Evolutionary conservation across 2,113 vertebrate species (phyloP).

Genomic region (Stigmatopora argus): DNA sequence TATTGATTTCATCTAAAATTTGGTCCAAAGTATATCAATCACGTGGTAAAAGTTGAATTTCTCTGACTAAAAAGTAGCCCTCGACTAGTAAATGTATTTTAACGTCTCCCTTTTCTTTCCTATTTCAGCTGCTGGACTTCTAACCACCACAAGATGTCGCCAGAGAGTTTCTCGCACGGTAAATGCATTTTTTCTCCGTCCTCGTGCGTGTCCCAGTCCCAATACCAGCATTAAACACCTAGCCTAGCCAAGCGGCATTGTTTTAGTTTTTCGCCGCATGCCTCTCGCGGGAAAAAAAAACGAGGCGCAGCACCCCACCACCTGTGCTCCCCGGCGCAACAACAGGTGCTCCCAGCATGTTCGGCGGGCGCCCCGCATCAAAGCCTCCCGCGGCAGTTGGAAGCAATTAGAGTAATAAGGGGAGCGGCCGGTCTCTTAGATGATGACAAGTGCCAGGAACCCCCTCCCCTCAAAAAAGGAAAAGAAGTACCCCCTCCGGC

Average conservation of each 20-base stretch:
- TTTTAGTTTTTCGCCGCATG: slow-evolving; percentile 19
- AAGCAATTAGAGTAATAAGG: slow-evolving; percentile 77
- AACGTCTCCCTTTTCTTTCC: slow-evolving; percentile 11
- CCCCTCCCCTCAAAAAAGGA: slow-evolving; percentile 24
- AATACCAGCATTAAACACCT: slow-evolving; percentile 2
- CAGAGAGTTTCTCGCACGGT: slow-evolving; percentile 22
- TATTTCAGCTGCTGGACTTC: slow-evolving; percentile 65
- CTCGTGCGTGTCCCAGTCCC: background rate
- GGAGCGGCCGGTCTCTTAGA: slow-evolving; percentile 69
- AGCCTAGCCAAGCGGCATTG: background rate
- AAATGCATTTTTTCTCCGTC: background rate
- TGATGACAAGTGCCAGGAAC: slow-evolving; percentile 73
- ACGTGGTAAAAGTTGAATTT: too few species aligned
- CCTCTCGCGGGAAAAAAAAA: background rate
- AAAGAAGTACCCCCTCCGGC: slow-evolving; percentile 65
- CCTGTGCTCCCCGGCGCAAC: slow-evolving; percentile 62
- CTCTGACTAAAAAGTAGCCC: too few species aligned
- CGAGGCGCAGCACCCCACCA: slow-evolving; percentile 31
- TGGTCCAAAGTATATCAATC: too few species aligned
- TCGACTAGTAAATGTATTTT: background rate
- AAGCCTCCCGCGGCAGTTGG: slow-evolving; percentile 73
- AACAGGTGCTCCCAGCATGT: slow-evolving; percentile 74
- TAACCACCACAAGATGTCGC: slow-evolving; percentile 63
- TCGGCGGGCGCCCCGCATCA: slow-evolving; percentile 63
- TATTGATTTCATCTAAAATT: background rate